These are phyloP conservation scores for Aphaenogaster rudis DNA, from an alignment of 1,140 invertebrate species.

Conservation along the genomic window DNA sequence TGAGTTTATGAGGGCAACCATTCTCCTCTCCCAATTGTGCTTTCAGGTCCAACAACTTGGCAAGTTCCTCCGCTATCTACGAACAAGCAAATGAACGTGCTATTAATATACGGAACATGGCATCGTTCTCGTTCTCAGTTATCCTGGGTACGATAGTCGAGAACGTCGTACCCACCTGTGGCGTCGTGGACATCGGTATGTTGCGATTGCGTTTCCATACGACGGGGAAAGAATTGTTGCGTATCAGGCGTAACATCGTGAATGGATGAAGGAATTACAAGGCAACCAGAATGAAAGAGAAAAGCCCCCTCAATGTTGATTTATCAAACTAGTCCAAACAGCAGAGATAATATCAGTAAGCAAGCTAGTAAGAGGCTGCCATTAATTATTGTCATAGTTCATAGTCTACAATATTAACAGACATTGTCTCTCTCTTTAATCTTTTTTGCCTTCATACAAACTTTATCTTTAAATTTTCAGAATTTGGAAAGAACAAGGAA, in stretches of 20 bases:
- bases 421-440: background rate
- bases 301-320: conserved; percentile 85
- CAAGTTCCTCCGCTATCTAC: conserved; percentile 93
- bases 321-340: conserved; percentile 83
- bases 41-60: conserved; percentile 93
- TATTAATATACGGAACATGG: background rate
- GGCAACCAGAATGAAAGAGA: conserved; percentile 84
- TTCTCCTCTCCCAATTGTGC: conserved; percentile 89
- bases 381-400: conserved; percentile 66
- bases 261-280: conserved; percentile 69
- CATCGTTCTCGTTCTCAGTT: background rate
- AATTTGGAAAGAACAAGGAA: background rate
- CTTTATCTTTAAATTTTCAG: background rate
- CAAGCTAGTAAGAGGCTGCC: conserved; percentile 74
- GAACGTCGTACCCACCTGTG: conserved; percentile 81
- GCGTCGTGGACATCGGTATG: conserved; percentile 74
- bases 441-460: background rate
- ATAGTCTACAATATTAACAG: conserved; percentile 18
- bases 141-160: background rate
- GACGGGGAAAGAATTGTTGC: conserved; percentile 78
- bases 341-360: conserved; percentile 80
- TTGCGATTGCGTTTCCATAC: conserved; percentile 78
- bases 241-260: conserved; percentile 82
- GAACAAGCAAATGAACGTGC: background rate
- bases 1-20: conserved; percentile 91